phyloP scores from a whole-genome alignment of 2,888 invertebrate genomes.

The Scaptomyza reducta region DNA sequence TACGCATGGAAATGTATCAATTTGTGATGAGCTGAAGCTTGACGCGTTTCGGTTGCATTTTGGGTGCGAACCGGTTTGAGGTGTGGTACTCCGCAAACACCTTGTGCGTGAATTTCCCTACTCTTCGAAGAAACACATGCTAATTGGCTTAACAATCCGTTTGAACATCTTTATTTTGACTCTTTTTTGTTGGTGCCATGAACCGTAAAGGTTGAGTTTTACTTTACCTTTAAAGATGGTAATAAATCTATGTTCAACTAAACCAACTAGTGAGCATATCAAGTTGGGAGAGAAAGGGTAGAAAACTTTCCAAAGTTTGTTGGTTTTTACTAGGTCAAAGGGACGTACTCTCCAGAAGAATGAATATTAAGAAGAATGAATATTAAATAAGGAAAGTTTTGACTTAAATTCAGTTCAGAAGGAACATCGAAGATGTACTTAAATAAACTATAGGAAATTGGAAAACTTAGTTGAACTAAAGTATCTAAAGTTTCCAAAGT shows the following conservation, averaged over 20 bases:
- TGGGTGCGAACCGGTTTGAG: slow-evolving; percentile 39
- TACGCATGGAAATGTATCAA: slow-evolving; percentile 48
- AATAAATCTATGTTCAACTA: slow-evolving; percentile 39
- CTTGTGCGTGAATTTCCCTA: slow-evolving; percentile 33
- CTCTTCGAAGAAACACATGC: slow-evolving; percentile 44
- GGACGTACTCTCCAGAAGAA: not conserved
- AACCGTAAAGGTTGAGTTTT: too few species aligned
- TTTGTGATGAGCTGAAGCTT: slow-evolving; percentile 39
- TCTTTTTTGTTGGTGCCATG: slow-evolving; percentile 45
- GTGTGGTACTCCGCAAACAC: slow-evolving; percentile 47
- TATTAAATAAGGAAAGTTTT: slow-evolving; percentile 14
- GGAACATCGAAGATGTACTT: not conserved
- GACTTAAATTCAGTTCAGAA: slow-evolving; percentile 1
- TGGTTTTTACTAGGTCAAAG: slow-evolving; percentile 2
- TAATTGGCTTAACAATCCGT: slow-evolving; percentile 74
- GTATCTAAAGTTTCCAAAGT: slow-evolving; percentile 21
- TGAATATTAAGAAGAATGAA: not conserved
- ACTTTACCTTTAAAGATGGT: slow-evolving; percentile 26
- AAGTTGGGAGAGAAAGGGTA: not conserved
- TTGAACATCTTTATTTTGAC: slow-evolving; percentile 15
- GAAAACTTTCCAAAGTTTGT: slow-evolving; percentile 22
- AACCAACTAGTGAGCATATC: slow-evolving; percentile 5
- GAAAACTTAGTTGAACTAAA: too few species aligned
- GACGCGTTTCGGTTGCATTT: slow-evolving; percentile 32
- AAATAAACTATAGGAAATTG: not conserved